Conservation (phyloP, 2,888 invertebrate species). For the Polymixis lichenea region DNA sequence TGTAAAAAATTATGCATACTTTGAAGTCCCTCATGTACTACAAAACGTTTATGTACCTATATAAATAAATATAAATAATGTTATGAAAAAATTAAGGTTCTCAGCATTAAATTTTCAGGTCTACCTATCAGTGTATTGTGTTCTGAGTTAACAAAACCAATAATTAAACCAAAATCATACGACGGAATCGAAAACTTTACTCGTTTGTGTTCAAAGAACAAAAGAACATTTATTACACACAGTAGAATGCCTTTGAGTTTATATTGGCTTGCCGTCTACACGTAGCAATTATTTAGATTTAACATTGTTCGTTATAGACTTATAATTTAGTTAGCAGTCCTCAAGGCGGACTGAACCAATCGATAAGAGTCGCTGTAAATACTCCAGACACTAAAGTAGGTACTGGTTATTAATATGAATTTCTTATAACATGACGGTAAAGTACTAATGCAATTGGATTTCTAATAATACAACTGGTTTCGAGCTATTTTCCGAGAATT, state of each 20-base stretch:
- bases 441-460: not conserved
- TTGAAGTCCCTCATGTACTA: no score
- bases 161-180: not conserved
- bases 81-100: not conserved
- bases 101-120: not conserved
- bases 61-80: no score
- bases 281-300: slow-evolving; percentile 52
- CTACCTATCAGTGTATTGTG: not conserved
- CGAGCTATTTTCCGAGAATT: not conserved
- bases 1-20: no score
- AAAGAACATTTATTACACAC: slow-evolving; percentile 26
- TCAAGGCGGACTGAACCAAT: slow-evolving; percentile 51
- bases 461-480: not conserved
- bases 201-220: slow-evolving; percentile 17
- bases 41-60: no score
- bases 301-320: slow-evolving; percentile 52
- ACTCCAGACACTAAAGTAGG: slow-evolving; percentile 1
- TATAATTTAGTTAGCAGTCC: slow-evolving; percentile 64
- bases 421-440: not conserved
- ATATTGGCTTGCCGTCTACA: slow-evolving; percentile 21
- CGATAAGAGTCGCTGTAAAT: slow-evolving; percentile 49
- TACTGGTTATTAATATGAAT: slow-evolving; percentile 9
- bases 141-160: not conserved
- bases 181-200: slow-evolving; percentile 24
- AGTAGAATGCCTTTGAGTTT: slow-evolving; percentile 6